Conservation (phyloP, 2,113 vertebrate species). For the Spea bombifrons region DNA sequence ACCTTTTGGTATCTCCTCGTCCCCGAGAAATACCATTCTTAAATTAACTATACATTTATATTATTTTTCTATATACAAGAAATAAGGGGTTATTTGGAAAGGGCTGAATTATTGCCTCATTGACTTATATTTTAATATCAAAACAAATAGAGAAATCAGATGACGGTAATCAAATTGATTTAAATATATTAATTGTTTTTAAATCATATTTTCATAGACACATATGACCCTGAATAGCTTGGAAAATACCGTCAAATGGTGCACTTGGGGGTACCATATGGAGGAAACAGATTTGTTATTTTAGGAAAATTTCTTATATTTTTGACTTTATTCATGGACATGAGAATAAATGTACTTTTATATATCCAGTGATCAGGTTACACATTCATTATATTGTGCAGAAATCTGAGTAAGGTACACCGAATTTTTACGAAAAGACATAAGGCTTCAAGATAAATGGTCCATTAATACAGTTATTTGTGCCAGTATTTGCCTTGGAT, state of each 20-base stretch:
- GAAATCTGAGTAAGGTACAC: conserved; percentile 25
- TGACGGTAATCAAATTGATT: background rate
- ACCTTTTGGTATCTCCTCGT: too few species aligned
- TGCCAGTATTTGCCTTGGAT: conserved; percentile 31
- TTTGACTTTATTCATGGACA: conserved; percentile 21
- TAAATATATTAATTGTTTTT: background rate
- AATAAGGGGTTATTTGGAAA: too few species aligned
- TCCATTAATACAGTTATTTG: conserved; percentile 14
- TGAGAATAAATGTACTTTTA: conserved; percentile 28
- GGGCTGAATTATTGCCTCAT: too few species aligned
- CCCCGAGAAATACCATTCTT: too few species aligned
- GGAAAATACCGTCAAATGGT: background rate
- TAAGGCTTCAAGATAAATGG: conserved; percentile 25
- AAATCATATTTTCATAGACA: background rate
- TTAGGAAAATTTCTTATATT: conserved; percentile 10
- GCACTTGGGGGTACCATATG: conserved; percentile 14
- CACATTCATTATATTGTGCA: conserved; percentile 35
- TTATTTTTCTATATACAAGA: too few species aligned
- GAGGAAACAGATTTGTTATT: conserved; percentile 32
- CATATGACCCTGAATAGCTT: background rate
- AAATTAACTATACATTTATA: too few species aligned
- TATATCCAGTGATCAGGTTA: conserved; percentile 31
- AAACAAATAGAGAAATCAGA: background rate
- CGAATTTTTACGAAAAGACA: conserved; percentile 9
- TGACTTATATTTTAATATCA: too few species aligned